Evolutionary conservation across 1,140 invertebrate genomes (phyloP).

Genomic region (Nylanderia fulva): DNA sequence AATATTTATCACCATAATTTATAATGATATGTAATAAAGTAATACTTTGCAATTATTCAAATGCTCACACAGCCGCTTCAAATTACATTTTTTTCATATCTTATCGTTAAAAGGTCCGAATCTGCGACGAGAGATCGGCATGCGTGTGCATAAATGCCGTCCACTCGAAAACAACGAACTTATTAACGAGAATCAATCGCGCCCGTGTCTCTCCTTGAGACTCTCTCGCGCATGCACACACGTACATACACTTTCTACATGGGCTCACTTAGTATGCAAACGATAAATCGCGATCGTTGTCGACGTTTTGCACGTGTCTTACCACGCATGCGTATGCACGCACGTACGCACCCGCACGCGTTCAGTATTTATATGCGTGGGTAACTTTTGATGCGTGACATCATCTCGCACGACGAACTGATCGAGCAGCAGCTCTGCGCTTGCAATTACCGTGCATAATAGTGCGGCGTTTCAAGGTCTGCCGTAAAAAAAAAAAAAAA

Average conservation of each 20-base stretch:
- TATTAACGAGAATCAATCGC: constrained; percentile 67
- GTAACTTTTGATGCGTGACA: constrained; percentile 73
- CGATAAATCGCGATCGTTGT: constrained; percentile 65
- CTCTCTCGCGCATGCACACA: neutral
- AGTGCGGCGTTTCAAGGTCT: constrained; percentile 49
- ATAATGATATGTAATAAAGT: too few relatives aligned
- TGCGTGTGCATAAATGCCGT: neutral
- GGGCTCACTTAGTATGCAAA: constrained; percentile 64
- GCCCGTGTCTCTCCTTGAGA: constrained; percentile 66
- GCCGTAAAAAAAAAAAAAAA: constrained; percentile 62
- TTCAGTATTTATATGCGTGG: constrained; percentile 22
- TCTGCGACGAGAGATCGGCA: neutral
- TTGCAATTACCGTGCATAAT: constrained; percentile 18
- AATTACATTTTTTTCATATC: neutral
- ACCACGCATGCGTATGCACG: neutral
- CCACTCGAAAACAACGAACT: constrained; percentile 35
- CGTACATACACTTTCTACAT: constrained; percentile 52
- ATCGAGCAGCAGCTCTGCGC: constrained; percentile 11
- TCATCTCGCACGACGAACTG: constrained; percentile 53
- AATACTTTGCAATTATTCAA: too few relatives aligned
- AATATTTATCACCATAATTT: too few relatives aligned
- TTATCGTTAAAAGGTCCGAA: neutral
- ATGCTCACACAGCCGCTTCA: too few relatives aligned
- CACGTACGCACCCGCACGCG: neutral
- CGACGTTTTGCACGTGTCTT: constrained; percentile 56